phyloP scores from a whole-genome alignment of 1,140 invertebrate genomes.

The Macrobrachium rosenbergii region DNA sequence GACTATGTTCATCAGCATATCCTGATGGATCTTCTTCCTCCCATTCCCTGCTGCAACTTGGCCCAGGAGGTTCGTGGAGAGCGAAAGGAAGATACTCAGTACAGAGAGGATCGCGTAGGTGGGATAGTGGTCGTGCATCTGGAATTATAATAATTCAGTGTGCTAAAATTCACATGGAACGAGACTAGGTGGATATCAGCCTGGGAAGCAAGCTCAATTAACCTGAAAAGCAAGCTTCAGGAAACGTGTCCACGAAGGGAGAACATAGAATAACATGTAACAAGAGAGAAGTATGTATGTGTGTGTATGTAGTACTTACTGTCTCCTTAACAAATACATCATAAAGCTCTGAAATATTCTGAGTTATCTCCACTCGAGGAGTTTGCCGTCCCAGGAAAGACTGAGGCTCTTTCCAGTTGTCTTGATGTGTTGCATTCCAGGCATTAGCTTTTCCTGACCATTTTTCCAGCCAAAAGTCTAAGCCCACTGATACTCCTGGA shows the following conservation, averaged over 20 bases:
- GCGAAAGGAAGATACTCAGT: constrained; percentile 75
- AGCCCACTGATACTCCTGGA: constrained; percentile 75
- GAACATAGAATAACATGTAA: not conserved
- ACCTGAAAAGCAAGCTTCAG: not conserved
- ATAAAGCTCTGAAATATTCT: not conserved
- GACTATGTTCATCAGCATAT: constrained; percentile 77
- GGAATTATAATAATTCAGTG: not conserved
- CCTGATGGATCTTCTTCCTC: constrained; percentile 76
- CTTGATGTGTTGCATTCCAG: constrained; percentile 1
- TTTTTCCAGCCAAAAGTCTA: constrained; percentile 77
- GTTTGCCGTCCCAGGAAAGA: not conserved
- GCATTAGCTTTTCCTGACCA: constrained; percentile 71
- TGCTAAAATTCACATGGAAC: not conserved
- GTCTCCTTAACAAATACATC: constrained; percentile 17
- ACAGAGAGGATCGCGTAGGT: constrained; percentile 75
- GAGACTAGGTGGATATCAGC: not conserved
- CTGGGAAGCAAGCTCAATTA: not conserved
- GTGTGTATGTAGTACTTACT: not conserved
- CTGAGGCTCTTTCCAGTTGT: not conserved
- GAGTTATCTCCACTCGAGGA: not conserved
- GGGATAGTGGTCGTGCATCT: constrained; percentile 73
- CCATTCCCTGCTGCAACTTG: constrained; percentile 71
- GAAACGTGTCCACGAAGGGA: not conserved
- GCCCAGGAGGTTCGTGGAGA: constrained; percentile 73
- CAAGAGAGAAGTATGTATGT: not conserved